phyloP scores from a whole-genome alignment of 2,113 vertebrate species.

The Trachemys scripta region DNA sequence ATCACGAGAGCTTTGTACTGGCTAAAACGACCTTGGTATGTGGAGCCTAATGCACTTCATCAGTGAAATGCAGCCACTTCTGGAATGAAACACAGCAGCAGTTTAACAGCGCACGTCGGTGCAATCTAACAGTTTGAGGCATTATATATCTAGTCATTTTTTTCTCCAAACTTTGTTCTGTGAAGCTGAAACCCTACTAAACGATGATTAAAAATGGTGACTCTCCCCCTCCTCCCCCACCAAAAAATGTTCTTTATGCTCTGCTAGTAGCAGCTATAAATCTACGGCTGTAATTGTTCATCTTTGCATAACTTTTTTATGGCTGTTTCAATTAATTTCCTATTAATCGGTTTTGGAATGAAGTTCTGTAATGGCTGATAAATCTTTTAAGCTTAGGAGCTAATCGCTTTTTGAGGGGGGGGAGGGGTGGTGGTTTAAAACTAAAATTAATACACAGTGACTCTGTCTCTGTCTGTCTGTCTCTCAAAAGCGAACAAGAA shows the following conservation, averaged over 20 bases:
- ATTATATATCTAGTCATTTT: not conserved
- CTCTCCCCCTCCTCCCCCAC: not conserved
- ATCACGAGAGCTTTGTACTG: not conserved
- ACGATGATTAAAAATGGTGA: fast-evolving
- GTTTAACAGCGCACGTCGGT: not conserved
- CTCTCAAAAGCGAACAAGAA: not conserved
- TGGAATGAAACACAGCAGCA: not conserved
- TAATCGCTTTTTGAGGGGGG: not conserved
- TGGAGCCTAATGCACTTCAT: too few relatives aligned
- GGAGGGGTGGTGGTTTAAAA: not conserved
- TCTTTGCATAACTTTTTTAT: conserved; percentile 27
- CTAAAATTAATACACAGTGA: not conserved
- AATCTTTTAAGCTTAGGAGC: conserved; percentile 33
- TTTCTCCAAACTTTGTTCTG: not conserved
- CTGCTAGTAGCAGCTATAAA: not conserved
- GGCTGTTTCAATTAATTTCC: conserved; percentile 53
- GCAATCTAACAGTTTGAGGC: not conserved
- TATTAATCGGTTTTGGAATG: conserved; percentile 39
- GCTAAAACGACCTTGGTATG: not conserved
- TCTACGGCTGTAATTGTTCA: not conserved
- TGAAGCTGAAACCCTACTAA: not conserved
- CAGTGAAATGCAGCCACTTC: not conserved
- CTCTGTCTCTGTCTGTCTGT: not conserved
- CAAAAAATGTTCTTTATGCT: not conserved
- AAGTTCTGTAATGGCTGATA: conserved; percentile 39